phyloP scores from a whole-genome alignment of 2,797 vertebrate species.

The Pantherophis vulpinus region DNA sequence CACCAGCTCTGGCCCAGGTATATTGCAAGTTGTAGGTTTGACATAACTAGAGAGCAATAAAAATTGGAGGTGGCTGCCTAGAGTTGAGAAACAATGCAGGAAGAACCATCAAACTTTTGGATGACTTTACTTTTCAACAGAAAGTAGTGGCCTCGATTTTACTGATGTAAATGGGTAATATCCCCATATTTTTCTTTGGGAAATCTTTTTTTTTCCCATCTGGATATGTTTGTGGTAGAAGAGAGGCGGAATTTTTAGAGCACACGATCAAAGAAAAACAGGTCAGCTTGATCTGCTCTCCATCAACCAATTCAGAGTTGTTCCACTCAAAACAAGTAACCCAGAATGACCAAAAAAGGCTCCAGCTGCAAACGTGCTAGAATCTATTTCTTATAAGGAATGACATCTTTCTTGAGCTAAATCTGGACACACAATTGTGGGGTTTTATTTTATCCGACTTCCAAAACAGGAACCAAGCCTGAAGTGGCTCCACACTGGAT shows the following conservation, averaged over 20 bases:
- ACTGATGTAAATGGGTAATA: neutral
- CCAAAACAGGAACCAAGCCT: neutral
- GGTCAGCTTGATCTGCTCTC: neutral
- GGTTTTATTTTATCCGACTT: neutral
- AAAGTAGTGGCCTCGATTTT: neutral
- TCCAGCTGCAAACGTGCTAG: no score
- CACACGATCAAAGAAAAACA: neutral
- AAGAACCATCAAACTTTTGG: neutral
- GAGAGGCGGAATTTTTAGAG: neutral
- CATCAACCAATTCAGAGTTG: neutral
- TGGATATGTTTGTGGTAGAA: neutral
- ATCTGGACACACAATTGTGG: neutral
- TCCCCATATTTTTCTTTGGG: neutral
- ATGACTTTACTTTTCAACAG: neutral
- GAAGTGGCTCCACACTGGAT: neutral
- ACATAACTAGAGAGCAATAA: neutral
- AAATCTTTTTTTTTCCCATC: neutral
- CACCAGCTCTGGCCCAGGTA: neutral
- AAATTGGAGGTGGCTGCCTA: neutral
- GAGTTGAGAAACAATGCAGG: neutral
- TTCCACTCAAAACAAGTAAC: neutral
- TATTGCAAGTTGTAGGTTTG: neutral
- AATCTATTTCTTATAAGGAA: neutral
- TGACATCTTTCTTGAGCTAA: no score
- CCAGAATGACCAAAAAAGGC: conserved; percentile 29